phyloP scores from a whole-genome alignment of 2,888 invertebrate species.

The Polydrusus tereticollis region DNA sequence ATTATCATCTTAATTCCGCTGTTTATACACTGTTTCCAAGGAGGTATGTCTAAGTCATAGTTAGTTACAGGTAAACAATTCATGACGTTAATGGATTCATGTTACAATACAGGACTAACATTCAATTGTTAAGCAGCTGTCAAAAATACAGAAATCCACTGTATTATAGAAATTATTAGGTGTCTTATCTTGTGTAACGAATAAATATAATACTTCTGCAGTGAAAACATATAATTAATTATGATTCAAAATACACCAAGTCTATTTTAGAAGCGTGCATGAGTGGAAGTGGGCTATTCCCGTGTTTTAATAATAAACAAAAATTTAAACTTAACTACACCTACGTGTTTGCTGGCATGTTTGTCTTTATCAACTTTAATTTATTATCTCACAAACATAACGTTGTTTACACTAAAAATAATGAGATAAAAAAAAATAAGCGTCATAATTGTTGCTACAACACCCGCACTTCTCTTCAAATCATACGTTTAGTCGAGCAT shows the following conservation, averaged over 20 bases:
- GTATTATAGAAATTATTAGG: too few relatives aligned
- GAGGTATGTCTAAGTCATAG: too few relatives aligned
- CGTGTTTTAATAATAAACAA: slow-evolving; percentile 36
- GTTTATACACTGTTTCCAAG: too few relatives aligned
- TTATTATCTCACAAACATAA: slow-evolving; percentile 8
- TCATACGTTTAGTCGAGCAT: not conserved
- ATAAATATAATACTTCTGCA: not conserved
- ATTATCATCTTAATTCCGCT: too few relatives aligned
- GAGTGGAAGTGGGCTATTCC: slow-evolving; percentile 24
- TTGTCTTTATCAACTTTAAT: slow-evolving; percentile 21
- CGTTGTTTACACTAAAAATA: slow-evolving; percentile 12
- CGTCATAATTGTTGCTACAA: slow-evolving; percentile 11
- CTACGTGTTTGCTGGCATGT: slow-evolving; percentile 37
- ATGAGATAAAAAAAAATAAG: slow-evolving; percentile 14
- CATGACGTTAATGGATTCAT: too few relatives aligned
- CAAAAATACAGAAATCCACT: too few relatives aligned
- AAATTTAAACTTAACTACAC: slow-evolving; percentile 31
- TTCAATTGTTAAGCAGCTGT: too few relatives aligned
- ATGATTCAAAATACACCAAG: slow-evolving; percentile 1
- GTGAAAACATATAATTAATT: not conserved
- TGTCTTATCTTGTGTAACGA: too few relatives aligned
- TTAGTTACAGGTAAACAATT: too few relatives aligned
- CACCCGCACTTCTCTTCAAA: not conserved
- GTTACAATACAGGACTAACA: too few relatives aligned
- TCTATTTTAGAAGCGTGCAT: slow-evolving; percentile 6